phyloP scores from a whole-genome alignment of 2,113 vertebrate species.

The Hemicordylus capensis region DNA sequence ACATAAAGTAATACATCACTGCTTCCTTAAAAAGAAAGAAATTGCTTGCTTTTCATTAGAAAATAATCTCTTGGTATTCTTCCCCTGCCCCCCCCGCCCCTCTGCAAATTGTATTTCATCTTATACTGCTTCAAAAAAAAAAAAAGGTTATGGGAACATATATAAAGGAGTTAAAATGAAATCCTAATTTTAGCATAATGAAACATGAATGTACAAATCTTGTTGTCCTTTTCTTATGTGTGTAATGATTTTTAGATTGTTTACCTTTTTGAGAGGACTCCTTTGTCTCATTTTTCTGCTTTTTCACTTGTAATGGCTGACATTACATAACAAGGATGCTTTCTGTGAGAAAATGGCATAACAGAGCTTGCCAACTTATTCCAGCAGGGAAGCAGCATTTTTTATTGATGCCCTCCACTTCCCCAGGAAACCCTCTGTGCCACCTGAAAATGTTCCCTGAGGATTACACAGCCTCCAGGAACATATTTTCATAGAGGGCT shows the following conservation, averaged over 20 bases:
- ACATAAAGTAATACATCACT: slow-evolving; percentile 40
- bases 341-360: too few relatives aligned
- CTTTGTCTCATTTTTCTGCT: background rate
- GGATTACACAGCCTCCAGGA: too few relatives aligned
- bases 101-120: background rate
- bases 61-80: background rate
- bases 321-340: too few relatives aligned
- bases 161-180: background rate
- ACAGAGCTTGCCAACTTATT: too few relatives aligned
- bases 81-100: too few relatives aligned
- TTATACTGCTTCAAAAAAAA: background rate
- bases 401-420: too few relatives aligned
- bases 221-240: background rate
- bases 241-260: background rate
- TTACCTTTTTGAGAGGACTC: background rate
- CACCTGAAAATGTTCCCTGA: too few relatives aligned
- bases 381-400: too few relatives aligned
- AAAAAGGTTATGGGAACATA: slow-evolving; percentile 4
- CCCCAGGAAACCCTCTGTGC: too few relatives aligned
- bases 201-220: background rate
- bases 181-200: slow-evolving; percentile 1
- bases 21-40: too few relatives aligned
- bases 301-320: too few relatives aligned
- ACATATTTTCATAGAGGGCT: too few relatives aligned
- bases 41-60: background rate